Conservation (phyloP, 2,797 vertebrate genomes). For the Holocentrus rufus region DNA sequence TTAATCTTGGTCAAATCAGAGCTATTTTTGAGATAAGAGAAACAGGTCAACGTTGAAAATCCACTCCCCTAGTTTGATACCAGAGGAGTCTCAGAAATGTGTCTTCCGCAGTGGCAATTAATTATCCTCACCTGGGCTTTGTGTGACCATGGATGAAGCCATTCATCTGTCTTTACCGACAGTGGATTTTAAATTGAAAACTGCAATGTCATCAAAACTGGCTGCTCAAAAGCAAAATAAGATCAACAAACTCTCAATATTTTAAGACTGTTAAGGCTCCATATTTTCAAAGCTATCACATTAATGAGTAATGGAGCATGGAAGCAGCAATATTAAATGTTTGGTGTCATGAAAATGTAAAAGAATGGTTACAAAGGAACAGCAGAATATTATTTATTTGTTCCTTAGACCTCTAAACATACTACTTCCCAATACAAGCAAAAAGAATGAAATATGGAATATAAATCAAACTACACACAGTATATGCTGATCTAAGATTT, state of each 20-base stretch:
- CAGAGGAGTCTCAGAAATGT: conserved; percentile 71
- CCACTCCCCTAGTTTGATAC: conserved; percentile 70
- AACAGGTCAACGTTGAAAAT: conserved; percentile 82
- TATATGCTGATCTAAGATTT: no score
- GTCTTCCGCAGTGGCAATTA: conserved; percentile 76
- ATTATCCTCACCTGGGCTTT: conserved; percentile 77
- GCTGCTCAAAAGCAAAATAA: conserved; percentile 38
- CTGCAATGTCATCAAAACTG: conserved; percentile 76
- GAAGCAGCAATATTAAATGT: conserved; percentile 4
- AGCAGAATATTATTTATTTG: conserved; percentile 2
- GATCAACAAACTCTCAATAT: conserved; percentile 49
- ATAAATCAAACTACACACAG: no score
- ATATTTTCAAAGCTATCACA: conserved; percentile 38
- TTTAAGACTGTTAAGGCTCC: conserved; percentile 3
- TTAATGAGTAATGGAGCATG: conserved; percentile 6
- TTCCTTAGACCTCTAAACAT: neutral
- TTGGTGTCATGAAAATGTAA: conserved; percentile 12
- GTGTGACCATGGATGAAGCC: conserved; percentile 71
- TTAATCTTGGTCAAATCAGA: conserved; percentile 84
- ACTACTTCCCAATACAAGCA: neutral
- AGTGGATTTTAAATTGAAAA: conserved; percentile 67
- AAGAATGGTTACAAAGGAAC: neutral
- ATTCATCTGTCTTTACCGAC: conserved; percentile 74
- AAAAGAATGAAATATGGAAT: neutral
- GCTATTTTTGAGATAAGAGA: conserved; percentile 85